A percentile compares a stretch with the other conserved stretches of the same genome.
These are phyloP conservation scores for Eustalomyia histrio DNA, from an alignment of 2,888 invertebrate genomes.

Conservation along the genomic window DNA sequence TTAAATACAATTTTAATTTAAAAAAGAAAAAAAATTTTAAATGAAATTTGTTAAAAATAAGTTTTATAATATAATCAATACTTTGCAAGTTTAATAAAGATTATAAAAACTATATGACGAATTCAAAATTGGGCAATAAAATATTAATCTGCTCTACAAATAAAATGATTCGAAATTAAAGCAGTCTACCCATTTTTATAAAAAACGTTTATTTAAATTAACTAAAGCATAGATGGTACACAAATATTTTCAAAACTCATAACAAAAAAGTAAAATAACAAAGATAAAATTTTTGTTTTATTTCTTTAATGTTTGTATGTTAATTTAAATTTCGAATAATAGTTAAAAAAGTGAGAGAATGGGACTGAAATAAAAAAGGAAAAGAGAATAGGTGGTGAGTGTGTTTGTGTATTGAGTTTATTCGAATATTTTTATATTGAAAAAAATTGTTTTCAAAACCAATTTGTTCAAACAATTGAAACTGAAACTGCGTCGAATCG, in stretches of 20 bases:
- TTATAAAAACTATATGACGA: not conserved
- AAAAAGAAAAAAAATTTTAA: not conserved
- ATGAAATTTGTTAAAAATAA: no score
- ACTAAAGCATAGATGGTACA: not conserved
- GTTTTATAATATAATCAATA: no score
- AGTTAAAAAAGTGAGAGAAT: slow-evolving; percentile 34
- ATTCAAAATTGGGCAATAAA: not conserved
- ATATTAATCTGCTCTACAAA: not conserved
- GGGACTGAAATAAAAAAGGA: not conserved
- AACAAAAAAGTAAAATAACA: slow-evolving; percentile 1
- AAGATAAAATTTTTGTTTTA: slow-evolving; percentile 17
- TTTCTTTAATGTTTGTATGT: slow-evolving; percentile 17
- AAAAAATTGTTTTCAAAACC: slow-evolving; percentile 58
- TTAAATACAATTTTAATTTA: no score
- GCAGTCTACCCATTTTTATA: not conserved
- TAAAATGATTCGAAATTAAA: slow-evolving; percentile 2
- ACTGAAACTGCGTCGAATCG: slow-evolving; percentile 63
- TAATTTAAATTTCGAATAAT: slow-evolving; percentile 51
- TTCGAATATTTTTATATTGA: slow-evolving; percentile 62
- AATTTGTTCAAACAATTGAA: slow-evolving; percentile 47
- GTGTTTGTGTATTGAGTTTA: not conserved
- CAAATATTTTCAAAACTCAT: slow-evolving; percentile 2
- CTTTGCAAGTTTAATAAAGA: no score
- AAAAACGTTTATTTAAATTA: not conserved
- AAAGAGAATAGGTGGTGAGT: slow-evolving; percentile 1